Conservation (phyloP, 2,113 vertebrate genomes). For the Leucosticte australis region DNA sequence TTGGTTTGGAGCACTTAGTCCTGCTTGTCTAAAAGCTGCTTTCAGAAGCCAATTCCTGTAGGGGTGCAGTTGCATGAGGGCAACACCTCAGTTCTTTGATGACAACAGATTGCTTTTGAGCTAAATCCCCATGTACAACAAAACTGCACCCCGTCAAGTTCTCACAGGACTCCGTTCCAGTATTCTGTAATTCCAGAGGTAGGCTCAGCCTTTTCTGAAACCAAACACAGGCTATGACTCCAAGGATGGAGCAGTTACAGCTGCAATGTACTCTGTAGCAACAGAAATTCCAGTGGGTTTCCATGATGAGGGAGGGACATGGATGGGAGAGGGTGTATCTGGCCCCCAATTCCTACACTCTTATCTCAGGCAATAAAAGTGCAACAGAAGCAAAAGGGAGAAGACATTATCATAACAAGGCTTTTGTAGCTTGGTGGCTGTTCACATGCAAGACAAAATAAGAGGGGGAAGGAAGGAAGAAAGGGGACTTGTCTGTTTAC, state of each 20-base stretch:
- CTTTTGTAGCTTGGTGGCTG: background rate
- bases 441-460: background rate
- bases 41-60: background rate
- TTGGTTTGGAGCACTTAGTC: background rate
- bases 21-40: background rate
- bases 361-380: background rate
- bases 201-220: background rate
- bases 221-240: background rate
- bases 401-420: background rate
- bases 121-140: background rate
- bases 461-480: background rate
- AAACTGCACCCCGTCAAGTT: background rate
- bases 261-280: background rate
- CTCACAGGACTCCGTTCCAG: background rate
- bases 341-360: background rate
- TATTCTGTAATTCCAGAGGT: background rate
- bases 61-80: background rate
- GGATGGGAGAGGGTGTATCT: background rate
- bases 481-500: background rate
- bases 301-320: background rate
- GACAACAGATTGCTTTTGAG: background rate
- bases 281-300: background rate
- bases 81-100: background rate
- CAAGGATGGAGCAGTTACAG: background rate
- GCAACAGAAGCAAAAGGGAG: background rate